phyloP scores from a whole-genome alignment of 2,113 vertebrate genomes.

The Gadus chalcogrammus region DNA sequence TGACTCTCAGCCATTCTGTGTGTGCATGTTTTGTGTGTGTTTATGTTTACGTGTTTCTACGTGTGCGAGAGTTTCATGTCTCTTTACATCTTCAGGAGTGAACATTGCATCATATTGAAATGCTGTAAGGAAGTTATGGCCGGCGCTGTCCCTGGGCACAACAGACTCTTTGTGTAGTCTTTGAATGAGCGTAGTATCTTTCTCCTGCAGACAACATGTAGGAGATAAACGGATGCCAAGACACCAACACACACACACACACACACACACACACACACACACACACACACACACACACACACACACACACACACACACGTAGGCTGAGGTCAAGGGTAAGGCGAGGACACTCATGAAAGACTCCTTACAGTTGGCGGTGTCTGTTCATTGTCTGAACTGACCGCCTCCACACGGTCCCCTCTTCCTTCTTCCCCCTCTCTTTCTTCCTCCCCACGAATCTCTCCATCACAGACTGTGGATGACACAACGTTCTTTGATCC shows the following conservation, averaged over 20 bases:
- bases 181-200: conserved; percentile 40
- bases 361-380: conserved; percentile 27
- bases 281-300: conserved; percentile 6
- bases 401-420: conserved; percentile 4
- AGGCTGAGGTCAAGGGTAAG: conserved; percentile 30
- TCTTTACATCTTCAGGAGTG: conserved; percentile 6
- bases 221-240: too few species aligned
- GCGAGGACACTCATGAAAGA: conserved; percentile 31
- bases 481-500: not conserved
- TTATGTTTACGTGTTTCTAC: not conserved
- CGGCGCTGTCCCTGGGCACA: conserved; percentile 35
- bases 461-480: too few species aligned
- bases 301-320: conserved; percentile 9
- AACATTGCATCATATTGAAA: conserved; percentile 27
- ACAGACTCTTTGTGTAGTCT: conserved; percentile 39
- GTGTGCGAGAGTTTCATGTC: not conserved
- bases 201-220: conserved; percentile 8
- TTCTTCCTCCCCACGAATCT: not conserved
- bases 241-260: not conserved
- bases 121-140: conserved; percentile 11
- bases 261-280: too few species aligned
- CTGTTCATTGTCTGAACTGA: conserved; percentile 42
- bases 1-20: not conserved
- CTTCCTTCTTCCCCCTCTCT: not conserved
- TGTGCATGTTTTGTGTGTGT: not conserved